Evolutionary conservation across 2,113 vertebrate species (phyloP).

Genomic region (Aegotheles bennettii): DNA sequence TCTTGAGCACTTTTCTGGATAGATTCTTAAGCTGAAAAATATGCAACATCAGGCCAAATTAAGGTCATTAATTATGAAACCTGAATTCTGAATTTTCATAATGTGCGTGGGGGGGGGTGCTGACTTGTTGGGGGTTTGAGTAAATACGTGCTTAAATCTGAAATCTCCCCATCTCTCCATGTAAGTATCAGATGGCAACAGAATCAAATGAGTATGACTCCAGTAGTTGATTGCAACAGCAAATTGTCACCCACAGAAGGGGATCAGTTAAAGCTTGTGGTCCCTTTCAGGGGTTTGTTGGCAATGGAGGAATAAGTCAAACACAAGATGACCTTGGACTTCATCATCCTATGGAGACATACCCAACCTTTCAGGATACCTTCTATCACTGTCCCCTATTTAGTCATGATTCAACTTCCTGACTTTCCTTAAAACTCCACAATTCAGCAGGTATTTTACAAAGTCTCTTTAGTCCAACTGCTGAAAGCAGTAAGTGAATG

Average conservation of each 20-base stretch:
- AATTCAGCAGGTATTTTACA: not conserved
- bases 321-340: not conserved
- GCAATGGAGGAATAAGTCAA: not conserved
- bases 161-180: not conserved
- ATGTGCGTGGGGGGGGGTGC: not conserved
- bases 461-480: not conserved
- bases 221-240: not conserved
- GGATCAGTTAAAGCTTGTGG: not conserved
- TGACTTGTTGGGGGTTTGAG: not conserved
- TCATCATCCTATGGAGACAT: not conserved
- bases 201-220: accelerated
- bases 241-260: not conserved
- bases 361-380: not conserved
- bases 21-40: not conserved
- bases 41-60: not conserved
- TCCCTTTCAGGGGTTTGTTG: not conserved
- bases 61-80: not conserved
- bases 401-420: not conserved
- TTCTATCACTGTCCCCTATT: not conserved
- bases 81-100: not conserved
- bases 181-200: not conserved
- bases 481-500: not conserved
- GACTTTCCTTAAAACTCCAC: not conserved
- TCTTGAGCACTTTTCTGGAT: not conserved
- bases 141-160: not conserved